phyloP scores from a whole-genome alignment of 2,888 invertebrate genomes.

The Acronicta psi region DNA sequence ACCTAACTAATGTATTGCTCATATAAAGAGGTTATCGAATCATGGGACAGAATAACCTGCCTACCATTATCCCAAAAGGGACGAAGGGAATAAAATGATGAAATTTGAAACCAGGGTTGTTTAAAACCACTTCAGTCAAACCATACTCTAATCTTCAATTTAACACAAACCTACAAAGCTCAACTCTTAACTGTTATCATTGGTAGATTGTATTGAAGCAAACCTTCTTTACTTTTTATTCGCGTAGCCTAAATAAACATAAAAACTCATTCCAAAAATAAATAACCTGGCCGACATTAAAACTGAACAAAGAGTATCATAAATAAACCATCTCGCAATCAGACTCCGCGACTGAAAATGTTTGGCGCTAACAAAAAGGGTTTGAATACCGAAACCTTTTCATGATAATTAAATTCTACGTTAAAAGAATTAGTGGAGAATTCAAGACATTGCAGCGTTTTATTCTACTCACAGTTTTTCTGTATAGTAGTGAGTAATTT shows the following conservation, averaged over 20 bases:
- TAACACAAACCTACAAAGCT: too few relatives aligned
- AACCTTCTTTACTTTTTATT: background rate
- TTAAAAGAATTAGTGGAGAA: constrained; percentile 21
- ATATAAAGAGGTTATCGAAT: too few relatives aligned
- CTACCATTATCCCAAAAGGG: too few relatives aligned
- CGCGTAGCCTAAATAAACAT: constrained; percentile 9
- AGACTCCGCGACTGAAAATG: constrained; percentile 29
- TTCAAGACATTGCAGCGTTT: background rate
- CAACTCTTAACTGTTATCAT: background rate
- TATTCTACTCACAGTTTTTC: background rate
- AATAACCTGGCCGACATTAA: constrained; percentile 9
- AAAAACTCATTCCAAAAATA: constrained; percentile 5
- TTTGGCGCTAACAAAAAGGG: constrained; percentile 27
- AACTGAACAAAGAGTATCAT: constrained; percentile 19
- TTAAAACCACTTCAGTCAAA: too few relatives aligned
- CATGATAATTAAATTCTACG: constrained; percentile 30
- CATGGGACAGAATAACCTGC: too few relatives aligned
- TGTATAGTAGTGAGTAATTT: too few relatives aligned
- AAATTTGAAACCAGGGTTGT: too few relatives aligned
- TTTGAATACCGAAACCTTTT: constrained; percentile 41
- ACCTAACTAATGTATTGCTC: too few relatives aligned
- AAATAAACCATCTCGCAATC: constrained; percentile 33
- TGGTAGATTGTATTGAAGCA: background rate
- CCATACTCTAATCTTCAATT: too few relatives aligned
- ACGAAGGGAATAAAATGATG: too few relatives aligned